Percentiles rank a stretch among this genome's conserved stretches.
Evolutionary conservation across 2,113 vertebrate genomes (phyloP).

Genomic region (Brachionichthys hirsutus): DNA sequence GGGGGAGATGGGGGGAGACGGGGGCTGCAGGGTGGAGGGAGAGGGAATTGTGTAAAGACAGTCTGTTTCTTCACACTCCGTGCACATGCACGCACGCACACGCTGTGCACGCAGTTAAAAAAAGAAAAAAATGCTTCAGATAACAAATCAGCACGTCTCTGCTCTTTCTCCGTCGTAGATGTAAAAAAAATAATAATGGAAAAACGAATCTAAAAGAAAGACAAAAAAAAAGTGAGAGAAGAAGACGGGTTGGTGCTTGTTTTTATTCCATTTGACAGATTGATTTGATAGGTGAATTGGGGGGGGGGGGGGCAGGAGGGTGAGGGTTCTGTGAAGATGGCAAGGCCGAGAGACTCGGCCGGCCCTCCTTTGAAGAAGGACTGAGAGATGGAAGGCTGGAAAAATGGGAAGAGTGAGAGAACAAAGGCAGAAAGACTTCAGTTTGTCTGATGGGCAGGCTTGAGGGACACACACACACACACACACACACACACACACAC

Average conservation of each 20-base stretch:
- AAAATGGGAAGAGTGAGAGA: conserved; percentile 34
- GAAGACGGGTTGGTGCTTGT: conserved; percentile 17
- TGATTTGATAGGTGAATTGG: conserved; percentile 44
- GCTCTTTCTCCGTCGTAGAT: conserved; percentile 11
- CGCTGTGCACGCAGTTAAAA: background rate
- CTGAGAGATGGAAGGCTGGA: conserved; percentile 24
- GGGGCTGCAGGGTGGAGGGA: conserved; percentile 26
- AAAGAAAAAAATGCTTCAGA: conserved; percentile 28
- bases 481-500: conserved; percentile 41
- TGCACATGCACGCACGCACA: background rate
- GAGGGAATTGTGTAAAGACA: conserved; percentile 17
- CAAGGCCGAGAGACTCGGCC: conserved; percentile 31
- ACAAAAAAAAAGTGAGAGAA: conserved; percentile 2
- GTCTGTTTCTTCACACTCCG: conserved; percentile 26
- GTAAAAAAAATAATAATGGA: background rate
- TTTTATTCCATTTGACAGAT: conserved; percentile 49
- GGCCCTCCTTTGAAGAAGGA: conserved; percentile 20
- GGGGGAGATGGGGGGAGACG: conserved; percentile 55
- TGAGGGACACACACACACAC: conserved; percentile 51
- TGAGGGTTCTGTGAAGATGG: conserved; percentile 46
- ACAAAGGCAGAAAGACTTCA: conserved; percentile 63
- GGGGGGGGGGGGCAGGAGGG: conserved; percentile 38
- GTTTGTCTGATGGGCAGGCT: conserved; percentile 64
- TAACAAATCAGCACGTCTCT: conserved; percentile 28
- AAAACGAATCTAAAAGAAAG: conserved; percentile 36